Base-by-base conservation (phyloP, 2,113 vertebrate species). In the Prionailurus viverrinus region DNA sequence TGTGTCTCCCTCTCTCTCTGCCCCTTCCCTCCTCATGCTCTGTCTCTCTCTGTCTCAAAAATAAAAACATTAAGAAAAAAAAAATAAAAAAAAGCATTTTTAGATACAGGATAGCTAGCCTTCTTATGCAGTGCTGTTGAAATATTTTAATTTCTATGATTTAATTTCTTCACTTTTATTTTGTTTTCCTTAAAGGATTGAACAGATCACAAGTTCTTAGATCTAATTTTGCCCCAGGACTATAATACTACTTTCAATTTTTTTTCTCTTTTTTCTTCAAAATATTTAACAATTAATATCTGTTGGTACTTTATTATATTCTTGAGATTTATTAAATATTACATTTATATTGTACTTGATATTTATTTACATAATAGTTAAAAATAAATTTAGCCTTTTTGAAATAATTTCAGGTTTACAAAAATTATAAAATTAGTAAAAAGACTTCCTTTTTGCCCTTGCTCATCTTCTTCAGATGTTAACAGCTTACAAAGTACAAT, bases 201-300 rank as follows among this genome's bases (percentile, higher is more conserved):
- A 82, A 73, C 27, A 92, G 51, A 89, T 76, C 15, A 53, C 41
- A 94, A 65, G 4, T 5, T 66, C 5, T 78, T 96, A 82, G 21
- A 19, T 81, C 18, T 96, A 65, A 9, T 90, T 94, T 96, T 87
- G 27, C 25, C 25, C 36, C 25, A 84, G 61, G 27, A 51, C 25
- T 96, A 18, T 94, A 89, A 25, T 86, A 78, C 55, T 84, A n/a
- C 41, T 93, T 89, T 94, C 55, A 48, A 10, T 86, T 81, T 58
- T 66, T 65, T 81, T 36, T 78, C 39, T 79, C 33, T 74, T 78
- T 45, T 78, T 66, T 18, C 18, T 76, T 94, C 14, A 63, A 71
- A 71, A 80, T 95, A 81, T 61, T 94, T 94, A 86, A 69, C 85
- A 81, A 16, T 48, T 91, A 33, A 27, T 96, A 7, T 92, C 41